phyloP scores from a whole-genome alignment of 2,888 invertebrate species.

The Agrochola lychnidis region DNA sequence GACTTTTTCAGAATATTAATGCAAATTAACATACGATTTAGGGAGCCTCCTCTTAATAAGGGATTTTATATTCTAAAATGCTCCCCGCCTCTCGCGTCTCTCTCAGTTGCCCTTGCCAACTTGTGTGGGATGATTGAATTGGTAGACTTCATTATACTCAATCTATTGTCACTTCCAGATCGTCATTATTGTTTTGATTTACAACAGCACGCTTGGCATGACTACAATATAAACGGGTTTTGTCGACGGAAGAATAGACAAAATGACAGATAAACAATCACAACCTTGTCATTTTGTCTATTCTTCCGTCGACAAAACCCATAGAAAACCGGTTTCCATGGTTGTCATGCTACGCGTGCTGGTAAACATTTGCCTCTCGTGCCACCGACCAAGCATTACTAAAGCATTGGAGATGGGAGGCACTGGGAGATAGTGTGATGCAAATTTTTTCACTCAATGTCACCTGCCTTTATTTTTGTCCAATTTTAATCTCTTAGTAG shows the following conservation, averaged over 20 bases:
- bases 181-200: neutral
- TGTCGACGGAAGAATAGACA: too few species aligned
- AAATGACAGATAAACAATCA: too few species aligned
- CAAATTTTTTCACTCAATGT: neutral
- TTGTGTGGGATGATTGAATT: neutral
- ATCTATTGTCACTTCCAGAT: neutral
- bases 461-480: slow-evolving; percentile 2
- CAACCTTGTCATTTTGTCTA: too few species aligned
- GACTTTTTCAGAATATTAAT: too few species aligned
- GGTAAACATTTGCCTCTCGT: neutral
- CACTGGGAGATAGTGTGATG: neutral
- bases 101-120: slow-evolving; percentile 1
- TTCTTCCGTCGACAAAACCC: too few species aligned
- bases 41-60: neutral
- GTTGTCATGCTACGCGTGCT: neutral
- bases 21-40: too few species aligned
- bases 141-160: slow-evolving; percentile 5
- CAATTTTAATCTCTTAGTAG: neutral
- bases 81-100: neutral
- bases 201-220: neutral
- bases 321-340: too few species aligned
- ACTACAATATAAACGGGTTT: too few species aligned
- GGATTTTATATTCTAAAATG: slow-evolving; percentile 3
- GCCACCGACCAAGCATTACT: neutral
- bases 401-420: neutral